phyloP scores from a whole-genome alignment of 2,113 vertebrate genomes.

The Pampusana beccarii region DNA sequence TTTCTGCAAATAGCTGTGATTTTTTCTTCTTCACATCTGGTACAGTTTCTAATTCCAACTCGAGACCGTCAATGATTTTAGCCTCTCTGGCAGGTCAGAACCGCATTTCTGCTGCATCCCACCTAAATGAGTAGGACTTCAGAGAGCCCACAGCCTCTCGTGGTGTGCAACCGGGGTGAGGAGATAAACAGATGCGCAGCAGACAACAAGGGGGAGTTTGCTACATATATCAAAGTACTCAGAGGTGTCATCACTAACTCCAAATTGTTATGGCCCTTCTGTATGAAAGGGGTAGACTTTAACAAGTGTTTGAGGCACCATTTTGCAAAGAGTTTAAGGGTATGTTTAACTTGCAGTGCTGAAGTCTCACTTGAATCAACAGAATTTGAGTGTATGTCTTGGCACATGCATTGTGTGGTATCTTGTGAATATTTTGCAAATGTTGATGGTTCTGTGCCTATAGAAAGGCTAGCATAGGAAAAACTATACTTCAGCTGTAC shows the following conservation, averaged over 20 bases:
- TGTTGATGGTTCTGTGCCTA: not conserved
- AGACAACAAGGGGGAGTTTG: not conserved
- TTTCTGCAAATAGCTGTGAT: not conserved
- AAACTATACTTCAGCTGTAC: not conserved
- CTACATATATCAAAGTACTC: not conserved
- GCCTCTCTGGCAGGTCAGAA: not conserved
- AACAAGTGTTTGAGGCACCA: not conserved
- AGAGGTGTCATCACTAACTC: not conserved
- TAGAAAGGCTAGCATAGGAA: not conserved
- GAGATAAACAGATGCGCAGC: not conserved
- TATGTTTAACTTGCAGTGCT: not conserved
- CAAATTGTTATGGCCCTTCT: not conserved
- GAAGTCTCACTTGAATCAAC: not conserved
- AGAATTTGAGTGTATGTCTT: not conserved
- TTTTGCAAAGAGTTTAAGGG: not conserved
- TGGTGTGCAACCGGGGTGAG: not conserved
- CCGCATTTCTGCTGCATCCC: not conserved
- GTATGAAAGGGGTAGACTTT: not conserved
- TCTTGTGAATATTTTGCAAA: not conserved
- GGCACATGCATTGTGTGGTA: too few species aligned
- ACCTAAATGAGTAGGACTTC: not conserved
- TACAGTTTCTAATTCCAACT: not conserved
- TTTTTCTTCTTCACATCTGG: not conserved
- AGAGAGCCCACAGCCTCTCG: not conserved
- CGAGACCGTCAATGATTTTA: not conserved